Percentiles rank a stretch among this genome's conserved stretches.
These are phyloP conservation scores for Coremacera marginata DNA, from an alignment of 2,888 invertebrate genomes.

Conservation along the genomic window DNA sequence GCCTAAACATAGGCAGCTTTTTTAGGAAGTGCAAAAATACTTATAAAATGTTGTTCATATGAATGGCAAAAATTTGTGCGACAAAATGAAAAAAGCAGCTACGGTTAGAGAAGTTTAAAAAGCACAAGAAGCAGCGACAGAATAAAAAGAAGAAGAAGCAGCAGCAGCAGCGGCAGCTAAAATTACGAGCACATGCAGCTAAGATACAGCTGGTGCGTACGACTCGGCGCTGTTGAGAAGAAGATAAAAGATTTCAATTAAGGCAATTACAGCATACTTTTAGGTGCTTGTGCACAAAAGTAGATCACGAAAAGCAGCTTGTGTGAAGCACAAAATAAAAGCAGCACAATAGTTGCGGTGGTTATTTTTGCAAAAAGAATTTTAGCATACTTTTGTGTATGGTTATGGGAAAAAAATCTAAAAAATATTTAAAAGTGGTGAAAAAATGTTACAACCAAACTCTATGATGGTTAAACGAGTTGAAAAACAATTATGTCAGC, in stretches of 20 bases:
- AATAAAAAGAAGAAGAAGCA: neutral
- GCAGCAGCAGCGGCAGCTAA: neutral
- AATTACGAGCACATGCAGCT: neutral
- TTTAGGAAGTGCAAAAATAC: neutral
- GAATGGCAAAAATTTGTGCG: neutral
- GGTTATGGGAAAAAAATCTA: neutral
- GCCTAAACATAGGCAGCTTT: neutral
- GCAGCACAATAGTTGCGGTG: neutral
- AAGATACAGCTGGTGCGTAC: slow-evolving; percentile 23
- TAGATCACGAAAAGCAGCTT: no score
- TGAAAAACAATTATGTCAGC: no score
- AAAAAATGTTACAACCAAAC: no score
- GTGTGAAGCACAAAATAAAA: neutral
- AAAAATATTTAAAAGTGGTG: neutral
- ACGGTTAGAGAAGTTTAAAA: no score
- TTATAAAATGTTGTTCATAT: neutral
- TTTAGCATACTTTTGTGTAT: no score
- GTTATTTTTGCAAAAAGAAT: neutral
- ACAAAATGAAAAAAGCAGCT: neutral
- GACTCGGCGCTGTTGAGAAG: neutral
- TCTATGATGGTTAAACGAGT: no score
- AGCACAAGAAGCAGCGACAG: neutral
- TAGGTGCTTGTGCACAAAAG: slow-evolving; percentile 15
- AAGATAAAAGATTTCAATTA: slow-evolving; percentile 19
- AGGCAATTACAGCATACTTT: slow-evolving; percentile 36